Evolutionary conservation across 2,888 invertebrate species (phyloP).

Genomic region (Drosophila seclusa): DNA sequence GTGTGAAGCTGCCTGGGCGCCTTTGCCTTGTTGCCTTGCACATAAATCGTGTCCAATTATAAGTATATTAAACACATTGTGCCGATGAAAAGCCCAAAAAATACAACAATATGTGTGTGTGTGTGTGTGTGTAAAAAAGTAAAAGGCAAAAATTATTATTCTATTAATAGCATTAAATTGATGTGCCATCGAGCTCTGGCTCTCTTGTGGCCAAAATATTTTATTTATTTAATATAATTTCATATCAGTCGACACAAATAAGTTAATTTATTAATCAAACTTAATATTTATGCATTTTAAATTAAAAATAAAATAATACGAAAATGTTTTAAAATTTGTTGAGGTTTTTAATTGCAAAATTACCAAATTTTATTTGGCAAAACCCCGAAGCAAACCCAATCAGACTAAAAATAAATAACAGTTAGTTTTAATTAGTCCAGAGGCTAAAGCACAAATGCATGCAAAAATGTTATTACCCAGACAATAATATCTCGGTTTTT

Average conservation of each 20-base stretch:
- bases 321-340: neutral
- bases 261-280: neutral
- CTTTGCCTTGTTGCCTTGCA: neutral
- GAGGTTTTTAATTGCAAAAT: neutral
- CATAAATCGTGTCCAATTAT: conserved; percentile 64
- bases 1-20: neutral
- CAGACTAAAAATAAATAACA: neutral
- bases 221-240: neutral
- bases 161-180: conserved; percentile 14
- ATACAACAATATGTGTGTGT: conserved; percentile 3
- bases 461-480: neutral
- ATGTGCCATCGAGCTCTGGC: neutral
- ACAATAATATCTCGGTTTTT: neutral
- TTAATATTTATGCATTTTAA: neutral
- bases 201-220: neutral
- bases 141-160: conserved; percentile 27
- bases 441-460: neutral
- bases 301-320: neutral
- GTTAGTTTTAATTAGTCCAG: neutral
- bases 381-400: neutral
- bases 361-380: neutral
- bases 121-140: conserved; percentile 9
- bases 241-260: neutral
- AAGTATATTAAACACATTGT: conserved; percentile 61
- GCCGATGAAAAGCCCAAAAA: conserved; percentile 39